A percentile compares a stretch with the other conserved stretches of the same genome.
Evolutionary conservation across 2,797 vertebrate species (phyloP).

Genomic region (Neopelma chrysocephalum): DNA sequence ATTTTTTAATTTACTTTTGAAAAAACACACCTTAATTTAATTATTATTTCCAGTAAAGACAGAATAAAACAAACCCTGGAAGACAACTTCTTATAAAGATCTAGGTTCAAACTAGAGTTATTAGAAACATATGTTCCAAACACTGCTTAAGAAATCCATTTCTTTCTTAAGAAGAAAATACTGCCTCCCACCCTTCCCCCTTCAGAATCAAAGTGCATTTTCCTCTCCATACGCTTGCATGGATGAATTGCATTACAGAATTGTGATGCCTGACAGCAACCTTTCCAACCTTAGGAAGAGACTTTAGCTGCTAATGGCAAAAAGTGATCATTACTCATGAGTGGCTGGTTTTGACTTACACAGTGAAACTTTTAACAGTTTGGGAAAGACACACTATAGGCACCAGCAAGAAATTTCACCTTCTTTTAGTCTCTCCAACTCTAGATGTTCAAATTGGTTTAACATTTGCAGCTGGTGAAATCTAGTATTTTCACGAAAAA

Average conservation of each 20-base stretch:
- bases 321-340: neutral
- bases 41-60: neutral
- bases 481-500: neutral
- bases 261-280: neutral
- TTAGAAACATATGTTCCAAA: neutral
- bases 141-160: neutral
- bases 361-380: neutral
- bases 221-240: neutral
- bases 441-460: neutral
- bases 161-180: neutral
- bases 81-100: neutral
- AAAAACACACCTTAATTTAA: neutral
- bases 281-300: neutral
- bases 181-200: neutral
- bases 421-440: neutral
- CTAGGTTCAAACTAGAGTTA: neutral
- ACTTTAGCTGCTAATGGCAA: neutral
- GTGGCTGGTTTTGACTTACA: neutral
- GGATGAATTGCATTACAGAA: neutral
- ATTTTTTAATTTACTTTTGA: neutral
- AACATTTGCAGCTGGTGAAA: neutral
- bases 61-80: neutral
- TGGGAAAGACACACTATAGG: neutral
- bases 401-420: neutral
- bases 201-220: neutral